Percentiles rank a stretch among this genome's conserved stretches.
phyloP scores from a whole-genome alignment of 1,140 invertebrate genomes.

The Aphidius ervi region DNA sequence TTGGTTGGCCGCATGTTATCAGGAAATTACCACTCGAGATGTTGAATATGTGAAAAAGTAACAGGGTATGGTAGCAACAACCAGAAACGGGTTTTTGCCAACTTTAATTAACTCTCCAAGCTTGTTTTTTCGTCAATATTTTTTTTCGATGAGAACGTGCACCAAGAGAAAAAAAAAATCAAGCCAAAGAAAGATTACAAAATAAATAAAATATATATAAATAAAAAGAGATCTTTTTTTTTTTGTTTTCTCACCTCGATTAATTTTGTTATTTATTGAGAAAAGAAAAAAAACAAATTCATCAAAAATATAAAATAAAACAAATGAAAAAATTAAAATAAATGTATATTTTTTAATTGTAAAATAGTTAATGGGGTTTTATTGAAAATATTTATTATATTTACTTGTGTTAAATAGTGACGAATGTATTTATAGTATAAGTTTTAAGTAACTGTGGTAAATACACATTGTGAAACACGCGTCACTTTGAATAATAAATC shows the following conservation, averaged over 20 bases:
- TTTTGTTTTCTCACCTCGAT: too few species aligned
- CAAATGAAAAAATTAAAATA: too few species aligned
- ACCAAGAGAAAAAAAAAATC: too few species aligned
- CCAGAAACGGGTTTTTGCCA: slow-evolving; percentile 33
- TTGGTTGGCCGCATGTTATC: slow-evolving; percentile 36
- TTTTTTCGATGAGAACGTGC: slow-evolving; percentile 26
- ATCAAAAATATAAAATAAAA: too few species aligned
- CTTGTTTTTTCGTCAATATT: slow-evolving; percentile 47
- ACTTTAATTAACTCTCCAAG: slow-evolving; percentile 45
- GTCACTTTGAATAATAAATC: slow-evolving; percentile 56
- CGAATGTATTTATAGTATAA: neutral
- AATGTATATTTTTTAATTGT: too few species aligned
- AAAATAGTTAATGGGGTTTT: too few species aligned
- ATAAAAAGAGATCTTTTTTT: too few species aligned
- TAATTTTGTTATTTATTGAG: too few species aligned
- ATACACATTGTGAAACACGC: slow-evolving; percentile 55
- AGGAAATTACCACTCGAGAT: slow-evolving; percentile 43
- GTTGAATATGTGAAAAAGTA: neutral
- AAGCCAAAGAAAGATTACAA: too few species aligned
- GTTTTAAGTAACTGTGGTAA: slow-evolving; percentile 35
- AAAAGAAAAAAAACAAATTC: too few species aligned
- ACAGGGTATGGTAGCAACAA: slow-evolving; percentile 27
- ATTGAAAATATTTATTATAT: too few species aligned
- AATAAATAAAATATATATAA: too few species aligned
- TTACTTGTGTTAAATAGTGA: slow-evolving; percentile 1